Evolutionary conservation across 2,113 vertebrate species (phyloP), one percentile per base, ranked within the genome.

Genomic region (Lanius collurio): DNA sequence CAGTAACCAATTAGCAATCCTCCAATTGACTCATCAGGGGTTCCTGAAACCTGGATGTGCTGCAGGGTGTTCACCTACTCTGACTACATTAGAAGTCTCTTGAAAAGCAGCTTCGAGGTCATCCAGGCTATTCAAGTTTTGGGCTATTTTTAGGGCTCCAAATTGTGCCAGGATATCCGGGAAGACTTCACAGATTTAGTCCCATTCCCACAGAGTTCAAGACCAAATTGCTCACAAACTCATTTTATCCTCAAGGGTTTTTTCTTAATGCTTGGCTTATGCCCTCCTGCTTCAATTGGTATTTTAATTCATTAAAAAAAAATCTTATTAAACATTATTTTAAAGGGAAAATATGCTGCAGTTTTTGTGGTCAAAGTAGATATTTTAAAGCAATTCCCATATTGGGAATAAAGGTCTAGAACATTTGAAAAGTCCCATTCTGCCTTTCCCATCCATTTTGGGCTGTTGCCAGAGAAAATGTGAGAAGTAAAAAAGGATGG

Each of bases 121-220:
- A 15, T 19, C 8, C 6, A 12, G 53, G 73, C 90, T 68, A 33
- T 83, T 92, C 50, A 16, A 47, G 39, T 85, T 78, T 67, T 50
- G 35, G 19, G 82, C 28, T 94, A 92, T 96, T 96, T 95, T 95
- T 93, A 97, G 80, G 63, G 50, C 30, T 95, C 70, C 89, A 59
- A 90, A 80, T 95, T 41, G 89, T 30, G 89, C 1, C 6, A 46
- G 89, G 94, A 94, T 76, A 93, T 96, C 94, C 50, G 91, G 96
- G 94, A 96, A 96, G 71, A 70, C 50, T 93, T 96, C 89, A 82
- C 80, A 92, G 70, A 86, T 88, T 53, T 23, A 93, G 87, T 63
- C 77, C 63, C 65, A 57, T 94, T 97, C 96, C 93, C 97, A 94
- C 91, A 94, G 80, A 93, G 84, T 80, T 90, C 89, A 94, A 83